phyloP scores from a whole-genome alignment of 2,797 vertebrate genomes.

The Sternotherus odoratus region DNA sequence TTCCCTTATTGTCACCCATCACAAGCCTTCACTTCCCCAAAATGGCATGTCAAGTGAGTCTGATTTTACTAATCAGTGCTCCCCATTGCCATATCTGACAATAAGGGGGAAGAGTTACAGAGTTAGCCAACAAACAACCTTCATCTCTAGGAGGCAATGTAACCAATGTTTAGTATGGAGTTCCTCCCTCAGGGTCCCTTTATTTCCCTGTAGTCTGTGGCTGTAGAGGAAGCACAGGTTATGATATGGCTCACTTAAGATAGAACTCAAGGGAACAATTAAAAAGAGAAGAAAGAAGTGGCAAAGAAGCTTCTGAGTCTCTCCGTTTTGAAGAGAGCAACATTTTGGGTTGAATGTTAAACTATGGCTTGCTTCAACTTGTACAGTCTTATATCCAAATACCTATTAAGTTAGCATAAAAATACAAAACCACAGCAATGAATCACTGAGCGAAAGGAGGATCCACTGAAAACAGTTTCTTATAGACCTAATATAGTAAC shows the following conservation, averaged over 20 bases:
- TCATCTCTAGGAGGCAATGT: background rate
- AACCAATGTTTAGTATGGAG: fast-evolving
- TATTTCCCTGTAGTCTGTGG: background rate
- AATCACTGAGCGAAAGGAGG: background rate
- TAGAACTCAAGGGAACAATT: background rate
- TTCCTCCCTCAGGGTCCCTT: fast-evolving
- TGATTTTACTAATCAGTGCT: background rate
- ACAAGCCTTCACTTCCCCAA: background rate
- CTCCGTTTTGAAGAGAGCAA: background rate
- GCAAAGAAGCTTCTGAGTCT: background rate
- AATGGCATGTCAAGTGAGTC: background rate
- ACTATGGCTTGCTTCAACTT: background rate
- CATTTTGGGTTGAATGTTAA: background rate
- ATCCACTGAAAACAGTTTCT: background rate
- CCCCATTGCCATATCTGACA: background rate
- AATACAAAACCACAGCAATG: background rate
- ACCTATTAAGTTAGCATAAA: background rate
- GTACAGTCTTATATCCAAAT: background rate
- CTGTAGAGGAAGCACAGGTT: background rate
- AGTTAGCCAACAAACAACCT: background rate
- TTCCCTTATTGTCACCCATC: background rate
- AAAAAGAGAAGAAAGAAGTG: background rate
- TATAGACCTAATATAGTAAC: background rate
- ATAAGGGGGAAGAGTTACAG: fast-evolving
- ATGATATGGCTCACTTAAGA: background rate